A percentile compares a stretch with the other conserved stretches of the same genome.
These are phyloP conservation scores for Prunella himalayana DNA, from an alignment of 2,113 vertebrate genomes.

Conservation along the genomic window DNA sequence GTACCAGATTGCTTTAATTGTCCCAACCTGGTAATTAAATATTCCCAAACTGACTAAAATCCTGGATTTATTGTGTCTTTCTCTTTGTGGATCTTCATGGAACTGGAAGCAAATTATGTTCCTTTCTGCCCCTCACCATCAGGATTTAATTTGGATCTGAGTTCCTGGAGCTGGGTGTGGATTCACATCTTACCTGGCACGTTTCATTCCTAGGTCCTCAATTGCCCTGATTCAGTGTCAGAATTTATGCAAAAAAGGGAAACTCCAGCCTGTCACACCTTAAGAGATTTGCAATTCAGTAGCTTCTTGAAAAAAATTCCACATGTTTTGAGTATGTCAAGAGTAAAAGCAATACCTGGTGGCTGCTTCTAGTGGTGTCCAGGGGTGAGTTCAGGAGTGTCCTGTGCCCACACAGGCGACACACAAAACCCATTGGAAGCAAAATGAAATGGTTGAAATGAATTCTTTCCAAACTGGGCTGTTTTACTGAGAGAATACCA, in stretches of 20 bases:
- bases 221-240: background rate
- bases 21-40: slow-evolving; percentile 27
- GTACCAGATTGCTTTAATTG: slow-evolving; percentile 52
- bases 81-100: background rate
- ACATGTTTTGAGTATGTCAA: accelerated
- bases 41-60: background rate
- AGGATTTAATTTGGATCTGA: background rate
- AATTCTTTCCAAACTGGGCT: background rate
- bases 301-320: background rate
- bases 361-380: background rate
- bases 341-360: background rate
- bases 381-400: background rate
- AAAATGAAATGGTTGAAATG: background rate
- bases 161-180: background rate
- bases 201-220: background rate
- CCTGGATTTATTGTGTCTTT: background rate
- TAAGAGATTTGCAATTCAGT: background rate
- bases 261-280: background rate
- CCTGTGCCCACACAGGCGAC: background rate
- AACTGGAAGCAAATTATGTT: background rate
- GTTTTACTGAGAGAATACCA: background rate
- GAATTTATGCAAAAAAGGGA: background rate
- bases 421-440: accelerated
- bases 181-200: background rate
- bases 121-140: background rate